Conservation (phyloP, 1,140 invertebrate species). For the Drosophila kikkawai region DNA sequence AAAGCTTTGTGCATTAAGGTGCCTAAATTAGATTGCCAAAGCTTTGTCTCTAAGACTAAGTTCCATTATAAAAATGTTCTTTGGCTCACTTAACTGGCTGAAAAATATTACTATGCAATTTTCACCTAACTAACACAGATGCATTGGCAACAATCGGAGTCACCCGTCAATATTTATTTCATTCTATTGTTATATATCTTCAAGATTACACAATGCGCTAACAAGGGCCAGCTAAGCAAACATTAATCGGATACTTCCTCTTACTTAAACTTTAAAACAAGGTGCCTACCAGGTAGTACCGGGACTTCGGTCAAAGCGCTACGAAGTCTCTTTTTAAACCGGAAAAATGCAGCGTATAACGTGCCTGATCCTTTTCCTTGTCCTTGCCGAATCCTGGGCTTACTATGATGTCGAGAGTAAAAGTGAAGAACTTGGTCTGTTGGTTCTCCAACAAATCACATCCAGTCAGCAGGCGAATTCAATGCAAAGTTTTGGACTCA, state of each 20-base stretch:
- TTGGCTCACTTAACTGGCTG: not conserved
- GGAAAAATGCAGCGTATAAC: not conserved
- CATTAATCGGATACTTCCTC: no score
- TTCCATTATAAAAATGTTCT: not conserved
- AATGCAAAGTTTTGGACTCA: not conserved
- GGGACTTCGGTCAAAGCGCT: not conserved
- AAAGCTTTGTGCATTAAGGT: no score
- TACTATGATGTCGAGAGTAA: not conserved
- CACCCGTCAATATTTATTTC: not conserved
- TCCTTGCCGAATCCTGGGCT: not conserved
- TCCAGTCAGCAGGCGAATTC: not conserved
- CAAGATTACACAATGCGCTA: not conserved
- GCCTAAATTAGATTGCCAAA: not conserved
- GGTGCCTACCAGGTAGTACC: not conserved
- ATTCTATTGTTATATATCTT: no score
- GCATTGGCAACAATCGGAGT: not conserved
- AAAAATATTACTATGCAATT: not conserved
- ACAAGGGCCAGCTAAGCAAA: not conserved
- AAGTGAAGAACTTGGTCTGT: not conserved
- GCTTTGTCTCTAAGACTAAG: not conserved
- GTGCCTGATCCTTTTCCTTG: not conserved
- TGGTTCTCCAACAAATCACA: not conserved
- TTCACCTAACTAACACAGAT: not conserved
- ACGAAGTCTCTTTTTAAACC: not conserved
- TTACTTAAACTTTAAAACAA: not conserved